These are phyloP conservation scores for Cotesia congregata DNA, from an alignment of 2,888 invertebrate genomes.

Conservation along the genomic window DNA sequence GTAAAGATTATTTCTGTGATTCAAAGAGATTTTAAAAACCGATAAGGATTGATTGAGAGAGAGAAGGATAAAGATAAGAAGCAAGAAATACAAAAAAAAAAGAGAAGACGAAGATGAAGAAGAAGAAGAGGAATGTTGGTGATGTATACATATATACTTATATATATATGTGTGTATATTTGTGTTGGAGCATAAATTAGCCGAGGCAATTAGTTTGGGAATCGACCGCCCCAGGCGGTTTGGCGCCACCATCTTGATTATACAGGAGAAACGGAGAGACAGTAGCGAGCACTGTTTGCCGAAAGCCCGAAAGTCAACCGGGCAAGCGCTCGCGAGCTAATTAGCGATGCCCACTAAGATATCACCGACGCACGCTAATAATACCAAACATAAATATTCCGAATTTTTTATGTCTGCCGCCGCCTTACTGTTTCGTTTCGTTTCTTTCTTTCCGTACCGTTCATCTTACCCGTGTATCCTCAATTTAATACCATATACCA, in stretches of 20 bases:
- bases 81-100: too few species aligned
- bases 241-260: constrained; percentile 70
- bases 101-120: too few species aligned
- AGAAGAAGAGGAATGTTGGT: too few species aligned
- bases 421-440: constrained; percentile 36
- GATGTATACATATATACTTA: not conserved
- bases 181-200: constrained; percentile 67
- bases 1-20: constrained; percentile 33
- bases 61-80: constrained; percentile 44
- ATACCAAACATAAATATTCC: constrained; percentile 69
- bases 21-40: constrained; percentile 46
- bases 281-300: constrained; percentile 70
- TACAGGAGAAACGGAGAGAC: constrained; percentile 58
- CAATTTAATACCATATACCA: constrained; percentile 1
- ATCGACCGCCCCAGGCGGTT: constrained; percentile 68
- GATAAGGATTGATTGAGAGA: constrained; percentile 49
- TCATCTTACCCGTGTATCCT: constrained; percentile 9
- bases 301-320: constrained; percentile 56
- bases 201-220: constrained; percentile 70
- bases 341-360: constrained; percentile 70
- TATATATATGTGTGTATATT: constrained; percentile 44
- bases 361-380: constrained; percentile 67
- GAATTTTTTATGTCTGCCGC: constrained; percentile 62
- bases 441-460: not conserved
- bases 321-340: constrained; percentile 59